Base-by-base conservation (phyloP, 2,888 invertebrate genomes). In the Lottia scabra region DNA sequence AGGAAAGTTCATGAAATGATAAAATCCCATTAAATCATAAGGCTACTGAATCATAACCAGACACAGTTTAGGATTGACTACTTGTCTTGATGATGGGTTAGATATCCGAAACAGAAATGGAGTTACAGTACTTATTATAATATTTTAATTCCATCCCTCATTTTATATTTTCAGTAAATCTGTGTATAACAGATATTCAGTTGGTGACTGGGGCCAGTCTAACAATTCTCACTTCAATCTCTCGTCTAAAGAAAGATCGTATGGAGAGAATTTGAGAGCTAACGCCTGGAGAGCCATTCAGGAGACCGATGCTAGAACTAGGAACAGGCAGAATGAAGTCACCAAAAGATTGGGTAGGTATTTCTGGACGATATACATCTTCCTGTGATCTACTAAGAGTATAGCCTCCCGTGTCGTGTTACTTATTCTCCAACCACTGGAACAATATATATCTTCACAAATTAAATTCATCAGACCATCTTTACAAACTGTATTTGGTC, bases 161-260 rank as follows among this genome's bases (percentile, higher is more conserved):
- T 56, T 19, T 56, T 10, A 23, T 56, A 16, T 10, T 56, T 69
- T 5, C 80, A 88, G 89, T 71, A 83, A 85, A 72, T 80, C 83
- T 23, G 80, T 96, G 38, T 96, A 96, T 88, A 96, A 97, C 0
- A 81, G 89, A 0, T 97, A 95, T 90, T 96, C 96, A 0, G 95
- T 95, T 69, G 92, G 94, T 76, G 97, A 97, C 91, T 97, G 97
- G 97, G 93, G 93, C 70, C 94, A 95, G 90, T 94, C 94, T 85
- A 96, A 95, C 88, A 90, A 89, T 85, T 90, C 86, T 88, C 92
- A 94, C 86, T 97, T 94, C 87, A 94, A 94, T 84, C 95, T 96
- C 88, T 94, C 97, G 0, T 96, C 96, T 86, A 94, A 94, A n/a
- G 95, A 95, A 88, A 92, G 96, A 88, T 93, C 93, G 82, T 92